Percentiles rank a stretch among this genome's conserved stretches.
phyloP scores from a whole-genome alignment of 2,113 vertebrate genomes.

The Tylochromis polylepis region DNA sequence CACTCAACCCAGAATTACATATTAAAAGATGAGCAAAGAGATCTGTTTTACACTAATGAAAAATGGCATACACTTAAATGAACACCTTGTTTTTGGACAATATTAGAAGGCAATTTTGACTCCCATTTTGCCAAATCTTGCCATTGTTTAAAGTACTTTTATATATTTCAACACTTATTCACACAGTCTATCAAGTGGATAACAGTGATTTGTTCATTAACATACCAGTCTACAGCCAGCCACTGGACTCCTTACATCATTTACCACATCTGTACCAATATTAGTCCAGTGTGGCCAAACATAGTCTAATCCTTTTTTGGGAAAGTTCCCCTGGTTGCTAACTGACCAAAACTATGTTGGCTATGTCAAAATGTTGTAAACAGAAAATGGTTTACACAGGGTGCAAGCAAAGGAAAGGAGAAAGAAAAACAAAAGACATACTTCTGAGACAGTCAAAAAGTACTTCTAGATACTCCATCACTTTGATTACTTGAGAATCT shows the following conservation, averaged over 20 bases:
- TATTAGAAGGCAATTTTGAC: not conserved
- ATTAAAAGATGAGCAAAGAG: not conserved
- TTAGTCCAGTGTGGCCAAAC: not conserved
- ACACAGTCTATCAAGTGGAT: not conserved
- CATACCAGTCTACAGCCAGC: not conserved
- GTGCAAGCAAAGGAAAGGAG: not conserved
- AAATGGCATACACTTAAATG: fast-evolving
- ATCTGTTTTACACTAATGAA: not conserved
- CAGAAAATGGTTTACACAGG: slow-evolving; percentile 1
- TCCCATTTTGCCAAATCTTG: not conserved
- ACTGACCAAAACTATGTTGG: slow-evolving; percentile 27
- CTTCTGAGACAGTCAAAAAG: not conserved
- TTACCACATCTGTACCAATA: slow-evolving; percentile 7
- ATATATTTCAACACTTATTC: not conserved
- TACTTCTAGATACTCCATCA: not conserved
- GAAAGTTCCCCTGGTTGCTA: slow-evolving; percentile 8
- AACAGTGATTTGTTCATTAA: not conserved
- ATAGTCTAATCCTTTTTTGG: slow-evolving; percentile 44
- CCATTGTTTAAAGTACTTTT: not conserved
- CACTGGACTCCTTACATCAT: not conserved
- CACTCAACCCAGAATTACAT: not conserved
- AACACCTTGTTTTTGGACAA: not conserved
- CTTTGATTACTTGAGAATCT: not conserved
- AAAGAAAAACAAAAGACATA: not conserved
- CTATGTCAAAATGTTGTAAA: slow-evolving; percentile 42